A percentile compares a stretch with the other conserved stretches of the same genome.
Evolutionary conservation across 2,797 vertebrate species (phyloP).

Genomic region (Phataginus tetradactyla): DNA sequence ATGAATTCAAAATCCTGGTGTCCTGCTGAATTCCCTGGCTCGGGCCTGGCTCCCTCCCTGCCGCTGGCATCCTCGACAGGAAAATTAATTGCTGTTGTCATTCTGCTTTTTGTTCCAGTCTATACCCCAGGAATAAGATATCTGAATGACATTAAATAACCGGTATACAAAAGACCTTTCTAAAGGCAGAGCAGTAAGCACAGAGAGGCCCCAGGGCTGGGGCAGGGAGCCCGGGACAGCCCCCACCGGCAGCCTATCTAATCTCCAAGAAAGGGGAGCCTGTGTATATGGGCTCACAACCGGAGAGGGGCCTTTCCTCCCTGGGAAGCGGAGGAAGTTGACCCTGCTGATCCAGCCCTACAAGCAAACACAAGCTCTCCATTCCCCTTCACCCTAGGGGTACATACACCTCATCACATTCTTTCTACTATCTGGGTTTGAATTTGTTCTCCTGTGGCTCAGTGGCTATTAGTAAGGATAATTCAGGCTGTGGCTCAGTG

Average conservation of each 20-base stretch:
- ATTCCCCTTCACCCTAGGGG: background rate
- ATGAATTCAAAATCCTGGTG: background rate
- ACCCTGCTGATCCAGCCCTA: background rate
- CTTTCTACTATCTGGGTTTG: background rate
- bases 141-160: conserved; percentile 66
- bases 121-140: conserved; percentile 72
- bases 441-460: background rate
- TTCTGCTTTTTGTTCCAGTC: conserved; percentile 73
- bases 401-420: background rate
- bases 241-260: background rate
- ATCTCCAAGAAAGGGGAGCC: background rate
- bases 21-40: background rate
- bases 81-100: conserved; percentile 80
- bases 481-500: background rate
- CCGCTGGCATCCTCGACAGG: conserved; percentile 57
- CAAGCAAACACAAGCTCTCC: background rate
- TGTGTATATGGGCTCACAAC: background rate
- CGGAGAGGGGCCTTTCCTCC: background rate
- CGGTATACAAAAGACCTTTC: conserved; percentile 53
- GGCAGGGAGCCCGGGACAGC: background rate
- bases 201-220: background rate
- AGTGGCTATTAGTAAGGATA: background rate
- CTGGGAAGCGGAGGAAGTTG: background rate
- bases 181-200: conserved; percentile 18
- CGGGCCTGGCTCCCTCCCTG: background rate